Evolutionary conservation across 30 jellyfish, hydroid and myxozoan species (phyloP).

Genomic region (Clytia hemisphaerica): DNA sequence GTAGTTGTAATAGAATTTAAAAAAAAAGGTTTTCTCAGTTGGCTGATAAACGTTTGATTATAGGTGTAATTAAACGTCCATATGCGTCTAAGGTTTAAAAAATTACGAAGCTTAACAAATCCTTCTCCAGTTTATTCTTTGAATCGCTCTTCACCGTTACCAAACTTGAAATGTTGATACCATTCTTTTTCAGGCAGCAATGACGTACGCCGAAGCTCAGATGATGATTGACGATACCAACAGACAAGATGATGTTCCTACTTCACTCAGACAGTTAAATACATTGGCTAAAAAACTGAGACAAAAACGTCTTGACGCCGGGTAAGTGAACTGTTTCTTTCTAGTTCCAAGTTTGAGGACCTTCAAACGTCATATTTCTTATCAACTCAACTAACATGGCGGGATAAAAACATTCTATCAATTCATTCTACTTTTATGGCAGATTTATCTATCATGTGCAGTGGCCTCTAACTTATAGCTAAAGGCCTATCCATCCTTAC

Average conservation of each 20-base stretch:
- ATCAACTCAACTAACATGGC: background rate
- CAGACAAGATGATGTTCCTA: slow-evolving; percentile 56
- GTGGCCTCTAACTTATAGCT: background rate
- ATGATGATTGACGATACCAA: slow-evolving; percentile 80
- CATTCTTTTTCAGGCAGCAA: slow-evolving; percentile 60
- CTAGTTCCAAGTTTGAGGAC: no score
- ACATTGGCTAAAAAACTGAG: slow-evolving; percentile 71
- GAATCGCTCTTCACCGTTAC: background rate
- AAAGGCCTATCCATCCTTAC: background rate
- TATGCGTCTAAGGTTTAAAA: no score
- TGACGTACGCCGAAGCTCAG: slow-evolving; percentile 99
- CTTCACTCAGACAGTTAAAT: slow-evolving; percentile 57
- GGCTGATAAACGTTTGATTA: no score
- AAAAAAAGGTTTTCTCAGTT: no score
- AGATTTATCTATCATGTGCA: background rate
- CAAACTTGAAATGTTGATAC: background rate
- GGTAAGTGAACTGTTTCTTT: no score
- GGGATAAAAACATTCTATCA: no score
- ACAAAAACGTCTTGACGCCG: slow-evolving; percentile 60
- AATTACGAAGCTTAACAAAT: no score
- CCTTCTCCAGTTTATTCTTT: no score
- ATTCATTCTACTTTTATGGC: background rate
- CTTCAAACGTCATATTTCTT: no score
- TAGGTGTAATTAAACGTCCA: no score
- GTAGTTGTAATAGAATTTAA: no score